Evolutionary conservation across 1,140 invertebrate genomes (phyloP).

Genomic region (Linepithema humile): DNA sequence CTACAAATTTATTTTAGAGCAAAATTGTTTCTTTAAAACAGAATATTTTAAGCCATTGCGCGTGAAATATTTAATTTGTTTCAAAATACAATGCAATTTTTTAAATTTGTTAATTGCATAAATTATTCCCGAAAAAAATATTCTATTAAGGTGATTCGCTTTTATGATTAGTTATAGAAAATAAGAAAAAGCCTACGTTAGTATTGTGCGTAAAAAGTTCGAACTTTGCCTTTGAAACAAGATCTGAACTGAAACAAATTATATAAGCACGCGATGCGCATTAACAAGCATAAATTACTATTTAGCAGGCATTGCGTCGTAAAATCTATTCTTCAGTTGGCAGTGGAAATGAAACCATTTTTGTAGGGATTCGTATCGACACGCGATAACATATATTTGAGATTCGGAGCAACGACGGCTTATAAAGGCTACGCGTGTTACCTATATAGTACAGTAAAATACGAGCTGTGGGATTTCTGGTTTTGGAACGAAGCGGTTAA

Average conservation of each 20-base stretch:
- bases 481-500: constrained; percentile 78
- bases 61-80: neutral
- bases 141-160: neutral
- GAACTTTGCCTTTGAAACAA: constrained; percentile 5
- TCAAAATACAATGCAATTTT: neutral
- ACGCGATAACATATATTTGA: neutral
- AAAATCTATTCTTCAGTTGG: constrained; percentile 51
- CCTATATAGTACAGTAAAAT: constrained; percentile 82
- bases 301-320: neutral
- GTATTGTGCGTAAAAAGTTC: neutral
- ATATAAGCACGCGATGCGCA: neutral
- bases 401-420: constrained; percentile 41
- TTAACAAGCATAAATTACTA: constrained; percentile 7
- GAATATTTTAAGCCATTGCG: neutral
- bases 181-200: neutral
- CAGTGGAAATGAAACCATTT: constrained; percentile 10
- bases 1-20: neutral
- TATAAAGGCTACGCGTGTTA: constrained; percentile 59
- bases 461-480: constrained; percentile 77
- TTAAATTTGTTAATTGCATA: neutral
- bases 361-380: constrained; percentile 13
- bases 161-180: neutral
- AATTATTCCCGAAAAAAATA: neutral
- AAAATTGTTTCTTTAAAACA: neutral
- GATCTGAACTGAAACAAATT: neutral